These are phyloP conservation scores for Nycticebus coucang DNA, from an alignment of 2,113 vertebrate genomes.

Conservation along the genomic window DNA sequence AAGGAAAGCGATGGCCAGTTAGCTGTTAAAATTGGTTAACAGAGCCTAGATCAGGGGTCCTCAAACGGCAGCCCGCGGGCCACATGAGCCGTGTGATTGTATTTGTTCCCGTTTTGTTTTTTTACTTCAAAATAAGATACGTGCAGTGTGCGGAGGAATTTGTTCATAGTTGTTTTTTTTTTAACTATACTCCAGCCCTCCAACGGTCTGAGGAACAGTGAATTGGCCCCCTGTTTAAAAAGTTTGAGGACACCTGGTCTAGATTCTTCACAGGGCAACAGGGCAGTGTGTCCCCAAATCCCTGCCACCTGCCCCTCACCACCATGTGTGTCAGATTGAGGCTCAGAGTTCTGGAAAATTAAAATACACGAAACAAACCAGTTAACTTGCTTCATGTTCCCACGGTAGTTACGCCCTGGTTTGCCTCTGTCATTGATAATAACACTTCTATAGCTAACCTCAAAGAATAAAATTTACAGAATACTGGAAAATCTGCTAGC, in stretches of 20 bases:
- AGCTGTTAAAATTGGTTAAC: not conserved
- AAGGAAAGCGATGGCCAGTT: not conserved
- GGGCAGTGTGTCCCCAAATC: not conserved
- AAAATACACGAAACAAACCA: not conserved
- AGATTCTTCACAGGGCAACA: not conserved
- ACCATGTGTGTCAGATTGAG: not conserved
- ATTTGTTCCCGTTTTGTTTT: too few species aligned
- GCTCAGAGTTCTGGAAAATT: not conserved
- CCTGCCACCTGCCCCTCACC: not conserved
- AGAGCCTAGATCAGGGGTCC: not conserved
- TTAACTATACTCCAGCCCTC: too few species aligned
- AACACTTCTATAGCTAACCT: slow-evolving; percentile 66
- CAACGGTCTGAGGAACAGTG: too few species aligned
- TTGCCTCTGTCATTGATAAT: slow-evolving; percentile 73
- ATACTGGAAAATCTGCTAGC: slow-evolving; percentile 59
- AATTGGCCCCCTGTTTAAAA: too few species aligned
- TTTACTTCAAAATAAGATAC: too few species aligned
- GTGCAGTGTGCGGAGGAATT: too few species aligned
- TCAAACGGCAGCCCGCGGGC: too few species aligned
- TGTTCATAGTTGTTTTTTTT: too few species aligned
- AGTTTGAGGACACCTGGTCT: too few species aligned
- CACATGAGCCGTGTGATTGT: too few species aligned
- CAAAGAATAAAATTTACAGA: slow-evolving; percentile 69
- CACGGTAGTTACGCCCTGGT: not conserved
- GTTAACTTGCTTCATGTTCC: not conserved